These are phyloP conservation scores for Periparus ater DNA, from an alignment of 2,797 vertebrate genomes.

Conservation along the genomic window DNA sequence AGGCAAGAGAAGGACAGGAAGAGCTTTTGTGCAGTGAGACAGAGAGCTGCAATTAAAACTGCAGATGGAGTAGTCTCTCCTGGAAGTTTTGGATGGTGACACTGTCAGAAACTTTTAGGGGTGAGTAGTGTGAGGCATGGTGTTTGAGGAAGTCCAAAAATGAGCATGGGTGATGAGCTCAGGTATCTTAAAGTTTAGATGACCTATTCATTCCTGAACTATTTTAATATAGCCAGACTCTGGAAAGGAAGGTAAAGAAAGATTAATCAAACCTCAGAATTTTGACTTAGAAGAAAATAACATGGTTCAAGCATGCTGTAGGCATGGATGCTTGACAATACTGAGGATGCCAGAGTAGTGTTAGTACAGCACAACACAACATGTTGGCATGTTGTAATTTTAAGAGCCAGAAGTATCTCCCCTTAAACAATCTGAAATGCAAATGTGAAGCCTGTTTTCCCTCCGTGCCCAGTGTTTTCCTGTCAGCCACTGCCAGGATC, in stretches of 20 bases:
- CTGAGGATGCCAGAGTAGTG: neutral
- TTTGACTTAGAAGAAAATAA: slow-evolving; percentile 24
- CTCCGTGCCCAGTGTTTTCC: slow-evolving; percentile 15
- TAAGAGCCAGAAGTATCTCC: slow-evolving; percentile 15
- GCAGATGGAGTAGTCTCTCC: neutral
- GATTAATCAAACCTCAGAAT: neutral
- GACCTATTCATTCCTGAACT: neutral
- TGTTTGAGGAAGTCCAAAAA: neutral
- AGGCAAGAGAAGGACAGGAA: neutral
- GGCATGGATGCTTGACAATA: neutral
- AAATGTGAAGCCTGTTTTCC: slow-evolving; percentile 8
- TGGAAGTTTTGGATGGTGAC: neutral
- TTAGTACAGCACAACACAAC: neutral
- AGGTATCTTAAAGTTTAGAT: neutral
- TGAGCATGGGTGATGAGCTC: neutral
- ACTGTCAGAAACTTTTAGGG: neutral
- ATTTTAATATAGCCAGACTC: neutral
- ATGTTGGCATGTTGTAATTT: slow-evolving; percentile 28
- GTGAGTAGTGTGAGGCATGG: rapidly evolving
- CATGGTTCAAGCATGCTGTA: neutral
- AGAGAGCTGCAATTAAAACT: neutral
- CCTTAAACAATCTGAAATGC: slow-evolving; percentile 38
- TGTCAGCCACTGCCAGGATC: neutral
- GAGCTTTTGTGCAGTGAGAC: rapidly evolving
- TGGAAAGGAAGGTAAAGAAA: neutral